Percentiles rank a stretch among this genome's conserved stretches.
Conservation (phyloP, 2,797 vertebrate genomes). For the Lepilemur septentrionalis region DNA sequence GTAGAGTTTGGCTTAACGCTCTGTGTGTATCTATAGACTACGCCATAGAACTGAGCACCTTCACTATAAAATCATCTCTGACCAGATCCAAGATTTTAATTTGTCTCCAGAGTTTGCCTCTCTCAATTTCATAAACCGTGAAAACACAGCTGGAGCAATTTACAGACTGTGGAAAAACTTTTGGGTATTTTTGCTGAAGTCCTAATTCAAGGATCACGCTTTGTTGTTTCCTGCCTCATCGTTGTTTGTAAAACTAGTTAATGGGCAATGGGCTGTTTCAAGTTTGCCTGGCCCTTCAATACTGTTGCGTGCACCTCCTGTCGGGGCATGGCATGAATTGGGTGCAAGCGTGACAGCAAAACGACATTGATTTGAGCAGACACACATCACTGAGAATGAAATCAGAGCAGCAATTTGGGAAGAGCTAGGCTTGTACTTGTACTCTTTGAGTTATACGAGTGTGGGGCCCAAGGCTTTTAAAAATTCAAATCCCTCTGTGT, state of each 20-base stretch:
- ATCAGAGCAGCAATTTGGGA: not conserved
- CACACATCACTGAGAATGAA: not conserved
- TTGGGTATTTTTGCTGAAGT: slow-evolving; percentile 73
- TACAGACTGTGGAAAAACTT: slow-evolving; percentile 79
- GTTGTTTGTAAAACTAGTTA: slow-evolving; percentile 82
- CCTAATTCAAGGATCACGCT: slow-evolving; percentile 80
- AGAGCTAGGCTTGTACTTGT: not conserved
- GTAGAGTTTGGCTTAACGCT: accelerated
- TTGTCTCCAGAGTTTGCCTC: slow-evolving; percentile 65
- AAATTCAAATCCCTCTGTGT: not conserved
- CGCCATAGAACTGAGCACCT: accelerated
- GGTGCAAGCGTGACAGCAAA: slow-evolving; percentile 51
- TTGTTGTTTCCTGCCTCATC: slow-evolving; percentile 83
- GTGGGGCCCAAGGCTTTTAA: not conserved
- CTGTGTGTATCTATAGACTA: not conserved
- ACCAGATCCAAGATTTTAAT: slow-evolving; percentile 71
- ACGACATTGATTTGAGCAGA: not conserved
- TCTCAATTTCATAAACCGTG: slow-evolving; percentile 75
- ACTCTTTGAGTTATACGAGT: not conserved
- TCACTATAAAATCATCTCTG: slow-evolving; percentile 51
- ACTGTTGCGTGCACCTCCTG: slow-evolving; percentile 37
- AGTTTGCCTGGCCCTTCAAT: slow-evolving; percentile 68
- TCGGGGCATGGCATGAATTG: slow-evolving; percentile 50
- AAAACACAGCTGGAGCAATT: slow-evolving; percentile 81
- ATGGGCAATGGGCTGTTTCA: slow-evolving; percentile 74